Evolutionary conservation across 2,113 vertebrate species (phyloP).

Genomic region (Crotalus viridis): DNA sequence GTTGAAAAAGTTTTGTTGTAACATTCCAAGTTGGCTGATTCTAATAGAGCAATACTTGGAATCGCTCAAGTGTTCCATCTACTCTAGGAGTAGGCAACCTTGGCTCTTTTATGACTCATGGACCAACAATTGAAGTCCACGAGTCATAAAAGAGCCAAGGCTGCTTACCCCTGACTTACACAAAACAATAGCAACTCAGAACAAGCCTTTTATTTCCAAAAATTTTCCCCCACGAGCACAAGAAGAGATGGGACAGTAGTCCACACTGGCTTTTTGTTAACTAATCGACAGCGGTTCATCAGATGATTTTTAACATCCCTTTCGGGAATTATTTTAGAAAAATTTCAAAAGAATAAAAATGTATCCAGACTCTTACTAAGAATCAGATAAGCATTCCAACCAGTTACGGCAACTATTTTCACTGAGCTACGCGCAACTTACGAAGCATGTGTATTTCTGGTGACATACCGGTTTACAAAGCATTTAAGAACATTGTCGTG

Average conservation of each 20-base stretch:
- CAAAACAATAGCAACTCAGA: not conserved
- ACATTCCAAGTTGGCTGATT: not conserved
- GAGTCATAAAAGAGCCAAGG: no score
- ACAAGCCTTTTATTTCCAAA: not conserved
- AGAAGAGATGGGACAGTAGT: not conserved
- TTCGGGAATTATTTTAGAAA: not conserved
- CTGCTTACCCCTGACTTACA: no score
- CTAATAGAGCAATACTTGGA: not conserved
- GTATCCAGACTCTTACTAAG: not conserved
- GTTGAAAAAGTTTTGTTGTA: not conserved
- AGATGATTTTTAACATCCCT: not conserved
- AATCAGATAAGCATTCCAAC: not conserved
- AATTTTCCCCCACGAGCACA: not conserved
- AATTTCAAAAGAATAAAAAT: not conserved
- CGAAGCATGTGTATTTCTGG: not conserved
- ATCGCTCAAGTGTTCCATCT: not conserved
- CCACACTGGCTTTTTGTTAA: not conserved
- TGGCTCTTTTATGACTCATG: no score
- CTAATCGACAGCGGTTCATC: not conserved
- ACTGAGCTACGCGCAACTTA: not conserved
- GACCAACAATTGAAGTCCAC: no score
- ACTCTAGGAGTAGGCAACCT: no score
- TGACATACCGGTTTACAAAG: conserved; percentile 92
- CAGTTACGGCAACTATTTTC: not conserved
- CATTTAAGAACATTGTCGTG: conserved; percentile 97